These are phyloP conservation scores for Drosophila ambigua DNA, from an alignment of 1,140 invertebrate species.

Conservation along the genomic window DNA sequence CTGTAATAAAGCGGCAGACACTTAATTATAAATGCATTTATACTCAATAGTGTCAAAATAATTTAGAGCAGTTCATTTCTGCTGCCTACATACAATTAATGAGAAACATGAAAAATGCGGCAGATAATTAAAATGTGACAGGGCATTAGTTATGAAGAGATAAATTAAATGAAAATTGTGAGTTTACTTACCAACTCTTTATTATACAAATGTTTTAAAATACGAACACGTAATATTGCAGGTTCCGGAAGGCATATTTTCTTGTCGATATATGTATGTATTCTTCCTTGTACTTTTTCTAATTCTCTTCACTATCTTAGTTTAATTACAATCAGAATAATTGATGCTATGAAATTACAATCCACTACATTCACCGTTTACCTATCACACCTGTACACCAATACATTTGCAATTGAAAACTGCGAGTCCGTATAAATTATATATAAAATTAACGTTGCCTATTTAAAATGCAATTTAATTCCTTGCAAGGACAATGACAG, in stretches of 20 bases:
- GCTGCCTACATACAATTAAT: conserved; percentile 37
- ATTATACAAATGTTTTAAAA: background rate
- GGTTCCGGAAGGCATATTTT: too few relatives aligned
- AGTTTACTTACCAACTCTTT: background rate
- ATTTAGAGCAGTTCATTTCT: conserved; percentile 33
- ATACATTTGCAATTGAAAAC: conserved; percentile 33
- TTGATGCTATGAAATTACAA: background rate
- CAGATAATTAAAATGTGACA: background rate
- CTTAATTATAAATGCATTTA: conserved; percentile 46
- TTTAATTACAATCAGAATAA: background rate
- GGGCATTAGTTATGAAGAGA: conserved; percentile 2
- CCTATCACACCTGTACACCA: conserved; percentile 22
- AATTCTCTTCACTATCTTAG: too few relatives aligned
- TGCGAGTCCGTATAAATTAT: conserved; percentile 45
- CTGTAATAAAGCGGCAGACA: conserved; percentile 32
- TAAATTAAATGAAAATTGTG: conserved; percentile 6
- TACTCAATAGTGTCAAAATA: conserved; percentile 51
- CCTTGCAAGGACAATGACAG: conserved; percentile 47
- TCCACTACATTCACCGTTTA: conserved; percentile 16
- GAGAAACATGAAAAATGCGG: conserved; percentile 25
- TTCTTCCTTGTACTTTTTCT: too few relatives aligned
- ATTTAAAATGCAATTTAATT: conserved; percentile 64
- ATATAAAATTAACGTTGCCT: conserved; percentile 51
- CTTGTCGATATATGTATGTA: too few relatives aligned
- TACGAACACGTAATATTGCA: too few relatives aligned